These are phyloP conservation scores for Apodemus sylvaticus DNA, from an alignment of 2,113 vertebrate genomes.

Conservation along the genomic window DNA sequence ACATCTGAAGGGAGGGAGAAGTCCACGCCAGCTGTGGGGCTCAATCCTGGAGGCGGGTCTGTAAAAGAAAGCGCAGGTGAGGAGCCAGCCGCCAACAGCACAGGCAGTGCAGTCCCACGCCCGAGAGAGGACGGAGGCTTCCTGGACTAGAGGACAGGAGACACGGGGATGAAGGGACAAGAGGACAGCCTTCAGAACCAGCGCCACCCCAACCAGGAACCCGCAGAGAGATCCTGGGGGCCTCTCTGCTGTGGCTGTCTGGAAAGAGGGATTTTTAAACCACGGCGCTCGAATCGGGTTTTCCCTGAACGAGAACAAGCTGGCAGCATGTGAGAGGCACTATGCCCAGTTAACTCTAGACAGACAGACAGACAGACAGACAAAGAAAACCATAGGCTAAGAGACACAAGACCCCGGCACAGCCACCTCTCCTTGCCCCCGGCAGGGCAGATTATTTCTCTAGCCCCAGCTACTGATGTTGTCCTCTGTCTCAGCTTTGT, in stretches of 20 bases:
- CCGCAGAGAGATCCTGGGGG: neutral
- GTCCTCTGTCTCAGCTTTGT: neutral
- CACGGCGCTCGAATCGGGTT: neutral
- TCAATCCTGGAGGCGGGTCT: constrained; percentile 94
- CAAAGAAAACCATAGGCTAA: neutral
- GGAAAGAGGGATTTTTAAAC: neutral
- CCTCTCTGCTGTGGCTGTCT: neutral
- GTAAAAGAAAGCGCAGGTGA: neutral
- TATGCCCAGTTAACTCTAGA: constrained; percentile 28
- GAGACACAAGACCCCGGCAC: neutral
- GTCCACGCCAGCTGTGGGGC: constrained; percentile 86
- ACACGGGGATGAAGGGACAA: neutral
- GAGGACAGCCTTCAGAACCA: neutral
- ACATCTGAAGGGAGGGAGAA: constrained; percentile 88
- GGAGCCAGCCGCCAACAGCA: too few species aligned
- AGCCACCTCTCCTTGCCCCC: too few species aligned
- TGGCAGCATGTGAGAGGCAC: neutral
- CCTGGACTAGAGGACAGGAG: neutral
- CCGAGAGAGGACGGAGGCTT: neutral
- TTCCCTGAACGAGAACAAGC: neutral
- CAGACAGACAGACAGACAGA: too few species aligned
- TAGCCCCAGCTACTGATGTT: neutral
- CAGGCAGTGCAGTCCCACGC: accelerated
- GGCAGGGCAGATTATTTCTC: neutral
- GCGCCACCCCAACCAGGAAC: neutral